Percentiles rank a stretch among this genome's conserved stretches.
Conservation (phyloP, 1,140 invertebrate genomes). For the Schlechtendalia chinensis region DNA sequence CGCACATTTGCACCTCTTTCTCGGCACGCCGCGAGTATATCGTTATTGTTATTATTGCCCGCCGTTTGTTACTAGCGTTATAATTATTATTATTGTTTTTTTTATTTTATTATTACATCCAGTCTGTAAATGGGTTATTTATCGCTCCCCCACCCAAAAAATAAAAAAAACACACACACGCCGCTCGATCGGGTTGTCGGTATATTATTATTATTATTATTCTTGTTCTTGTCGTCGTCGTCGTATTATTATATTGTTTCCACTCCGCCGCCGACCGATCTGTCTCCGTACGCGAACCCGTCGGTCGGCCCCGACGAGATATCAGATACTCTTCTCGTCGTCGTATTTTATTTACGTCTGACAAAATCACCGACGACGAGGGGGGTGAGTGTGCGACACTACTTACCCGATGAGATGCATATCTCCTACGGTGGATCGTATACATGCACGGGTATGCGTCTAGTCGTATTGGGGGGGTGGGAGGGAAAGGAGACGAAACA, state of each 20-base stretch:
- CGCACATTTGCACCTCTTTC: constrained; percentile 46
- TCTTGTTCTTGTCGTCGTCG: not conserved
- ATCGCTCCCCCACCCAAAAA: constrained; percentile 1
- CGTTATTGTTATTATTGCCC: constrained; percentile 32
- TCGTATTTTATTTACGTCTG: not conserved
- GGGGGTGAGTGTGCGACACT: not conserved
- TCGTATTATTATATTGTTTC: constrained; percentile 3
- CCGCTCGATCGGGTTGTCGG: constrained; percentile 22
- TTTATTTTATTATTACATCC: not conserved
- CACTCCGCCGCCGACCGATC: too few species aligned
- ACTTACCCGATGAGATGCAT: not conserved
- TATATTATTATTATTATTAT: constrained; percentile 12
- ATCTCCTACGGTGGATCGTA: not conserved
- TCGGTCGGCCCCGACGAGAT: not conserved
- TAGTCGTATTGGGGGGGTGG: too few species aligned
- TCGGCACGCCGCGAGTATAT: not conserved
- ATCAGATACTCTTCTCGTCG: not conserved
- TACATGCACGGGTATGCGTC: not conserved
- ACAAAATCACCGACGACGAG: not conserved
- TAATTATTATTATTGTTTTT: not conserved
- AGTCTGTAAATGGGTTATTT: constrained; percentile 47
- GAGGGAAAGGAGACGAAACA: too few species aligned
- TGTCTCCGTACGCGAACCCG: not conserved
- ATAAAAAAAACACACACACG: constrained; percentile 22
- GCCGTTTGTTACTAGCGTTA: not conserved